phyloP scores from a whole-genome alignment of 2,797 vertebrate genomes.

The Synaphobranchus kaupii region DNA sequence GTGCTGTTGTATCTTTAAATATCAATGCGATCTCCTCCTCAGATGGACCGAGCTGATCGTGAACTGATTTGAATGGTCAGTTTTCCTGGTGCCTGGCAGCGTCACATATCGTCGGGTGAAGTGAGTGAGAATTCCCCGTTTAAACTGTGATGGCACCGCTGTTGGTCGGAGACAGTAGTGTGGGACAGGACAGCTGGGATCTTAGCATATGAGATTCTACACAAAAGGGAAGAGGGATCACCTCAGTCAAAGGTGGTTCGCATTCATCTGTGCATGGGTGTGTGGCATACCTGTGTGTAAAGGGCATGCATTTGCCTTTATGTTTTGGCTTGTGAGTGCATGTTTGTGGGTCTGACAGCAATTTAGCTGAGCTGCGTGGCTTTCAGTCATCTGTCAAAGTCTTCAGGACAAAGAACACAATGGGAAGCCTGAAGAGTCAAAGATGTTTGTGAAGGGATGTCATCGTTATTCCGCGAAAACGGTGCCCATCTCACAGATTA shows the following conservation, averaged over 20 bases:
- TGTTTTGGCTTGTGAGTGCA: constrained; percentile 1
- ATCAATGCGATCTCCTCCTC: neutral
- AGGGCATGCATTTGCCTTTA: neutral
- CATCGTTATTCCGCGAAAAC: neutral
- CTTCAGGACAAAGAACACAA: neutral
- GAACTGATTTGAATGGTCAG: neutral
- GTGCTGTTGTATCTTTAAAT: neutral
- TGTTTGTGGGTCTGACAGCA: neutral
- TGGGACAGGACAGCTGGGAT: neutral
- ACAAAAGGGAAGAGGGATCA: neutral
- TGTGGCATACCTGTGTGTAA: constrained; percentile 8
- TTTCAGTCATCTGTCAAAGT: neutral
- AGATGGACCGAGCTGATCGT: neutral
- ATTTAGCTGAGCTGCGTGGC: neutral
- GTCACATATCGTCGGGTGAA: neutral
- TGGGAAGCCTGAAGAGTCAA: neutral
- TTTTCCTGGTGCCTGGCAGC: neutral
- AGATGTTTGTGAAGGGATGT: neutral
- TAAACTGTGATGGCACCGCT: neutral
- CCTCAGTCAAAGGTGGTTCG: neutral
- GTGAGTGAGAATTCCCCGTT: neutral
- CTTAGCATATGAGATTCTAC: neutral
- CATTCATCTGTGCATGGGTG: neutral
- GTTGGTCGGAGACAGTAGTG: neutral
- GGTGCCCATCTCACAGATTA: neutral